A percentile compares a stretch with the other conserved stretches of the same genome.
Evolutionary conservation across 2,888 invertebrate genomes (phyloP).

Genomic region (Thalpophila matura): DNA sequence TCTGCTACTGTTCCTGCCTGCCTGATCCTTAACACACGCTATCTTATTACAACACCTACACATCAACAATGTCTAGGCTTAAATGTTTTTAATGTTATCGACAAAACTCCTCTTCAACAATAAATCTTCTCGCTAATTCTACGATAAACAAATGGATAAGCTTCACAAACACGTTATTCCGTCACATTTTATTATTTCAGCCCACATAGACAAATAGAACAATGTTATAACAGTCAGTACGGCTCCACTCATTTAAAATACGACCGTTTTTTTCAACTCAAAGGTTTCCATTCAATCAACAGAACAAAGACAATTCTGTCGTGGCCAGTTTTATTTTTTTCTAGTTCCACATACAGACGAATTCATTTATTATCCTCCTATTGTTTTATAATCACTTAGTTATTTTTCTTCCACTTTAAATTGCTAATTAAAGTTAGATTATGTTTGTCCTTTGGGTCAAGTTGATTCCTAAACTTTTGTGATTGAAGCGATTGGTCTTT

Average conservation of each 20-base stretch:
- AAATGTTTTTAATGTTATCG: no score
- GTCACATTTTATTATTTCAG: constrained; percentile 18
- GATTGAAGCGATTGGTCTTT: constrained; percentile 15
- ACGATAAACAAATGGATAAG: constrained; percentile 19
- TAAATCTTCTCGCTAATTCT: neutral
- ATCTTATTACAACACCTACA: no score
- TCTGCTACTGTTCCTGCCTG: no score
- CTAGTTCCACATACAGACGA: constrained; percentile 38
- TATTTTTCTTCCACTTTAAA: constrained; percentile 15
- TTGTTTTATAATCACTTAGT: constrained; percentile 44
- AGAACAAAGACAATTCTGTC: constrained; percentile 59
- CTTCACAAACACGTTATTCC: constrained; percentile 1
- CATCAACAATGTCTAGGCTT: neutral
- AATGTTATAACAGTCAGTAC: constrained; percentile 42
- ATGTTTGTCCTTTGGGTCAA: constrained; percentile 33
- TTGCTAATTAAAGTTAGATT: constrained; percentile 48
- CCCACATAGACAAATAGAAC: constrained; percentile 20
- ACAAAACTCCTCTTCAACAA: neutral
- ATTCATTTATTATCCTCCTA: constrained; percentile 53
- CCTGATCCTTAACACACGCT: no score
- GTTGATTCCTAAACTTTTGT: constrained; percentile 39
- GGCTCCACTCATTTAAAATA: constrained; percentile 41
- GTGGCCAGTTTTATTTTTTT: constrained; percentile 56
- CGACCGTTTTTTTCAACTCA: constrained; percentile 41
- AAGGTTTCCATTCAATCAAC: constrained; percentile 63